phyloP scores from a whole-genome alignment of 2,113 vertebrate species.

The Romanogobio albipinnatus region DNA sequence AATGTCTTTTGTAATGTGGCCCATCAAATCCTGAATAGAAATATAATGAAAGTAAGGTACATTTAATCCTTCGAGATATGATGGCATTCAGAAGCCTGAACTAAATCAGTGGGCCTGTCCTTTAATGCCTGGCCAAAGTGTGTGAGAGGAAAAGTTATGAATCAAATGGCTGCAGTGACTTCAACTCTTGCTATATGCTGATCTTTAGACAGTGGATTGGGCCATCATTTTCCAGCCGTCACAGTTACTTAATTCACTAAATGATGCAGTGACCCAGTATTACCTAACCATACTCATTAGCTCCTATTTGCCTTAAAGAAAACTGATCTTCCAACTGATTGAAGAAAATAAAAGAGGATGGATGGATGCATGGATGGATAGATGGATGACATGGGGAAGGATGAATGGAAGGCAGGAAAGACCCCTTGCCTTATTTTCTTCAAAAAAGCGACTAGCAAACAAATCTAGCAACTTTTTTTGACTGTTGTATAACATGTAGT shows the following conservation, averaged over 20 bases:
- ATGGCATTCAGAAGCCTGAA: slow-evolving; percentile 4
- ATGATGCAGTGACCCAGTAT: not conserved
- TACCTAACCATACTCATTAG: not conserved
- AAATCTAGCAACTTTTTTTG: too few species aligned
- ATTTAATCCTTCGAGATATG: slow-evolving; percentile 27
- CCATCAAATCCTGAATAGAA: slow-evolving; percentile 38
- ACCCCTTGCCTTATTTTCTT: too few species aligned
- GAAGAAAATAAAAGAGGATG: not conserved
- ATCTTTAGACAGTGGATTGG: not conserved
- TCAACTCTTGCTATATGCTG: not conserved
- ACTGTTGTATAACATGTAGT: too few species aligned
- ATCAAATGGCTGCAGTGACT: slow-evolving; percentile 20
- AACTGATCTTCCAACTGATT: not conserved
- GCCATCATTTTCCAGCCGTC: slow-evolving; percentile 14
- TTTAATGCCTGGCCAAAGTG: slow-evolving; percentile 31
- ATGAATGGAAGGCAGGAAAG: not conserved
- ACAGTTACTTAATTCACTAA: slow-evolving; percentile 3
- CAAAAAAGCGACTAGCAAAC: too few species aligned
- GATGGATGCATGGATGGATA: not conserved
- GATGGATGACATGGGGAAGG: not conserved
- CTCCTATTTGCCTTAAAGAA: not conserved
- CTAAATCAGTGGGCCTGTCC: slow-evolving; percentile 31
- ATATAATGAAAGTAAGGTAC: slow-evolving; percentile 46
- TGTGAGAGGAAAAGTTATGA: slow-evolving; percentile 24
- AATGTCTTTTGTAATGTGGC: slow-evolving; percentile 40